Conservation (phyloP, 2,888 invertebrate genomes). For the Drosophila formosana region DNA sequence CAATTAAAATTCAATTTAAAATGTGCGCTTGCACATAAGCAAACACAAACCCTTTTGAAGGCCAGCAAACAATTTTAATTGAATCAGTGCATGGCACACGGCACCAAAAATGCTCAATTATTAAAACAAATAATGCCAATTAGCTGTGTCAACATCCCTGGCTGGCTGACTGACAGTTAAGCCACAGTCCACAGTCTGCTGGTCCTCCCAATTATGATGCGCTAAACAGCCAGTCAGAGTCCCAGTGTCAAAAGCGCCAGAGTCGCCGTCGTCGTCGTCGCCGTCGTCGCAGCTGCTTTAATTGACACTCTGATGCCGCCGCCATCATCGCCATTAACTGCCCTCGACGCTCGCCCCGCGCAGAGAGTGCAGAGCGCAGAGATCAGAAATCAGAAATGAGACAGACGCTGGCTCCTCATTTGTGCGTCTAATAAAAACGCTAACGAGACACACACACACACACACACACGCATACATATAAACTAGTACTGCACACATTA, state of each 20-base stretch:
- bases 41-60: slow-evolving; percentile 63
- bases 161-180: slow-evolving; percentile 15
- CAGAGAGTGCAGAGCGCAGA: not conserved
- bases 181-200: slow-evolving; percentile 4
- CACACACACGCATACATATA: slow-evolving; percentile 26
- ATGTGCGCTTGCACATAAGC: slow-evolving; percentile 37
- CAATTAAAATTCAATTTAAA: slow-evolving; percentile 72
- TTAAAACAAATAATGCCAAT: slow-evolving; percentile 84
- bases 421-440: slow-evolving; percentile 76
- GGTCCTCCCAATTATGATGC: slow-evolving; percentile 64
- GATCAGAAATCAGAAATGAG: slow-evolving; percentile 44
- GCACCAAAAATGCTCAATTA: slow-evolving; percentile 82
- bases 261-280: slow-evolving; percentile 9
- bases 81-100: slow-evolving; percentile 67
- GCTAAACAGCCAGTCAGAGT: slow-evolving; percentile 58
- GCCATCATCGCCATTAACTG: slow-evolving; percentile 66
- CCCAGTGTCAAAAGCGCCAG: not conserved
- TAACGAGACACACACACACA: slow-evolving; percentile 67
- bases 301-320: slow-evolving; percentile 75
- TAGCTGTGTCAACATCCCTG: slow-evolving; percentile 82
- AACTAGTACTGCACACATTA: slow-evolving; percentile 51
- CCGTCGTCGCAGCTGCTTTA: slow-evolving; percentile 59
- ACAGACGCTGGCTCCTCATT: slow-evolving; percentile 65
- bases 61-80: slow-evolving; percentile 72
- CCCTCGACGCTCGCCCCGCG: slow-evolving; percentile 5